phyloP scores from a whole-genome alignment of 1,140 invertebrate species.

The Pentalonia nigronervosa region DNA sequence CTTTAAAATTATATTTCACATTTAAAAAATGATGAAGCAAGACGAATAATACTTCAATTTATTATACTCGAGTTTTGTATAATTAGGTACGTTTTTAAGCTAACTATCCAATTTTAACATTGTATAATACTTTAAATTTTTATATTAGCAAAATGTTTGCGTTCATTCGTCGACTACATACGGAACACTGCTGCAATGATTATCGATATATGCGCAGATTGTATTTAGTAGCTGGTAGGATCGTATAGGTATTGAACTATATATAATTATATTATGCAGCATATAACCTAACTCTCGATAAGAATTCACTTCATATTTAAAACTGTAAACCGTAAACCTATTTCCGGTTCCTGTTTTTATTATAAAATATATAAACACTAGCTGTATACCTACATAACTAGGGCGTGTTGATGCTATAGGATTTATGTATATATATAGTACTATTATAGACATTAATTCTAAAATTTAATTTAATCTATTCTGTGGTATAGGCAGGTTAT shows the following conservation, averaged over 20 bases:
- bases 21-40: not conserved
- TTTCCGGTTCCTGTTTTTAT: conserved; percentile 33
- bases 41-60: not conserved
- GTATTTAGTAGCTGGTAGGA: too few relatives aligned
- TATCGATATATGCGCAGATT: not conserved
- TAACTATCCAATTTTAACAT: not conserved
- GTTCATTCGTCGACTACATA: not conserved
- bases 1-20: not conserved
- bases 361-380: not conserved
- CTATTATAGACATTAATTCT: too few relatives aligned
- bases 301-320: not conserved
- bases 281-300: not conserved
- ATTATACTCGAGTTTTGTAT: not conserved
- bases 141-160: not conserved
- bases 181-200: not conserved
- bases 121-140: not conserved
- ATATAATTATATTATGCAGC: not conserved
- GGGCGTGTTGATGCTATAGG: not conserved
- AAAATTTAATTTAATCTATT: too few relatives aligned
- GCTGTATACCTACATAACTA: not conserved
- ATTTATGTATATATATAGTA: not conserved
- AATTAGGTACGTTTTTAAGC: not conserved
- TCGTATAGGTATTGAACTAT: not conserved
- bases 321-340: not conserved
- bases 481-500: not conserved